A percentile compares a stretch with the other conserved stretches of the same genome.
These are phyloP conservation scores for Drepana arcuata DNA, from an alignment of 1,140 invertebrate genomes.

Conservation along the genomic window DNA sequence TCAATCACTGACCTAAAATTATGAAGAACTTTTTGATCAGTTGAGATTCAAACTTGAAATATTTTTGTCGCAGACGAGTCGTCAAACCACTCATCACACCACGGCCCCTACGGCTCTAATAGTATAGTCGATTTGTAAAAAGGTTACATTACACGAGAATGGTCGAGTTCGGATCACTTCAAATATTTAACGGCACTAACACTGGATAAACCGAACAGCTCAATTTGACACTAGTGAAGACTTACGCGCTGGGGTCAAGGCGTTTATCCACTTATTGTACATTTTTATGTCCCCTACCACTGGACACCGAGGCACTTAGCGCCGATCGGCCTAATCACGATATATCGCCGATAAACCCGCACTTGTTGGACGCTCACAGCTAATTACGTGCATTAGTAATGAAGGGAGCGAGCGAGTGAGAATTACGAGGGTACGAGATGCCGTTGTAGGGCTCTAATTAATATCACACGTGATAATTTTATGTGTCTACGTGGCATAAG, in stretches of 20 bases:
- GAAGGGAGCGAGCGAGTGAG: conserved; percentile 17
- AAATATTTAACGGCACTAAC: too few species aligned
- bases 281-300: conserved; percentile 21
- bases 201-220: too few species aligned
- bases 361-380: conserved; percentile 45
- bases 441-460: conserved; percentile 22
- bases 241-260: conserved; percentile 32
- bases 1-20: too few species aligned
- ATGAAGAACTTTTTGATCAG: too few species aligned
- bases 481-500: too few species aligned
- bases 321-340: conserved; percentile 54
- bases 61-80: too few species aligned
- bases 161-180: too few species aligned
- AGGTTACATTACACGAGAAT: too few species aligned
- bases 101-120: too few species aligned
- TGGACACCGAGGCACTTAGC: conserved; percentile 40
- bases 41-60: too few species aligned
- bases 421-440: conserved; percentile 5
- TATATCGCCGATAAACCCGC: conserved; percentile 52
- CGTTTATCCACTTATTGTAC: conserved; percentile 38
- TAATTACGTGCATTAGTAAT: conserved; percentile 67
- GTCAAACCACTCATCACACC: too few species aligned
- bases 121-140: too few species aligned
- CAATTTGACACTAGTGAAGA: conserved; percentile 60
- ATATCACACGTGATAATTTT: conserved; percentile 34